Conservation (phyloP, 1,140 invertebrate species). For the Cecropterus lyciades region DNA sequence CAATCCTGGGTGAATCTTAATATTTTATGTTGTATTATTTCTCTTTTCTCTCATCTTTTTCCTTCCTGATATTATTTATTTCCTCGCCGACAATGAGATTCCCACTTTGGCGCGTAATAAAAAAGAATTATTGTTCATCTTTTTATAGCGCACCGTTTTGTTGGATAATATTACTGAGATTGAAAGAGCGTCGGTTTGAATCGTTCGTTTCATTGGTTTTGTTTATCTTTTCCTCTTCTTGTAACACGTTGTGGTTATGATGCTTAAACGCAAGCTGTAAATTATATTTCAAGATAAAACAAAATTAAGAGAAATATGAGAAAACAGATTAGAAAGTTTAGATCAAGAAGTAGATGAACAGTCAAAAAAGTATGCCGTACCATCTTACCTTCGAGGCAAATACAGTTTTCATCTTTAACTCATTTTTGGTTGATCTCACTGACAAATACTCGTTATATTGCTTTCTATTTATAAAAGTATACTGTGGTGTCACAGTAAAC, state of each 20-base stretch:
- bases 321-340: too few species aligned
- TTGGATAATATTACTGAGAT: conserved; percentile 71
- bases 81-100: conserved; percentile 81
- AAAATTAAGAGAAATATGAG: too few species aligned
- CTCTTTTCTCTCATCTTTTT: conserved; percentile 68
- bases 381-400: too few species aligned
- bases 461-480: too few species aligned
- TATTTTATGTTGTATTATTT: conserved; percentile 84
- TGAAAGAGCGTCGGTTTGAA: conserved; percentile 62
- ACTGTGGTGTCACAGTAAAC: too few species aligned
- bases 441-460: too few species aligned
- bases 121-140: conserved; percentile 84
- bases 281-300: too few species aligned
- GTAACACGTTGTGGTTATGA: not conserved
- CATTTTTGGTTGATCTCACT: too few species aligned
- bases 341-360: too few species aligned
- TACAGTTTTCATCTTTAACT: too few species aligned
- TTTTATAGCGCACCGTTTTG: conserved; percentile 78
- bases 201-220: conserved; percentile 33
- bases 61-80: conserved; percentile 82
- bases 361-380: too few species aligned
- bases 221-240: conserved; percentile 16
- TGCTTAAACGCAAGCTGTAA: too few species aligned
- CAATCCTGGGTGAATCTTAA: conserved; percentile 82
- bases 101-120: conserved; percentile 82